phyloP scores from a whole-genome alignment of 2,797 vertebrate species.

The Lagorchestes hirsutus region DNA sequence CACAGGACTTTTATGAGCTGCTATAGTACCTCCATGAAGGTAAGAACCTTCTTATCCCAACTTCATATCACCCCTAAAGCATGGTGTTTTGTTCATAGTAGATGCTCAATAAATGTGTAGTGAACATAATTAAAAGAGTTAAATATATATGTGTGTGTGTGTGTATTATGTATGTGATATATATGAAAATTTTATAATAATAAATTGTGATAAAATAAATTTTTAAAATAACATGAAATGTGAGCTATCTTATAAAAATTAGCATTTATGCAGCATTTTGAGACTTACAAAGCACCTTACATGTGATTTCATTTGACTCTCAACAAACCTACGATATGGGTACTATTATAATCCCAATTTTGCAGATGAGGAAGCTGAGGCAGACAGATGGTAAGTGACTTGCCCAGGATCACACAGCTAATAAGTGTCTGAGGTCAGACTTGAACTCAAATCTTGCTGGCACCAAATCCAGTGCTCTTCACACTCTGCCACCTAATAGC shows the following conservation, averaged over 20 bases:
- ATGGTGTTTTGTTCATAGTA: background rate
- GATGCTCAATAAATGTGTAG: background rate
- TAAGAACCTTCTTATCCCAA: background rate
- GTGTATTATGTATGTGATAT: background rate
- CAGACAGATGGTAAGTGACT: background rate
- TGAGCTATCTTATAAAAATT: background rate
- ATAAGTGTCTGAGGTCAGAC: background rate
- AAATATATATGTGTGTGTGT: background rate
- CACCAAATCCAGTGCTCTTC: background rate
- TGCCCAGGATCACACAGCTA: background rate
- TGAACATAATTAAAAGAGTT: background rate
- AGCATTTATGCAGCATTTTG: background rate
- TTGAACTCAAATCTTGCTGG: background rate
- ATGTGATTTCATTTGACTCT: background rate
- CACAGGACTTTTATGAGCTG: background rate
- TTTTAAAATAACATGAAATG: background rate
- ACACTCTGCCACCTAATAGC: background rate
- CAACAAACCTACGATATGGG: background rate
- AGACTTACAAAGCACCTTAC: background rate
- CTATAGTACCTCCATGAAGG: background rate
- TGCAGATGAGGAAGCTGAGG: background rate
- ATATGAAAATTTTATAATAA: background rate
- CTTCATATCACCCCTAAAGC: background rate
- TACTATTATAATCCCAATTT: background rate
- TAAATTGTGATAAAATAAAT: background rate